Base-by-base conservation (phyloP, 2,888 invertebrate species). In the Idaea dimidiata region DNA sequence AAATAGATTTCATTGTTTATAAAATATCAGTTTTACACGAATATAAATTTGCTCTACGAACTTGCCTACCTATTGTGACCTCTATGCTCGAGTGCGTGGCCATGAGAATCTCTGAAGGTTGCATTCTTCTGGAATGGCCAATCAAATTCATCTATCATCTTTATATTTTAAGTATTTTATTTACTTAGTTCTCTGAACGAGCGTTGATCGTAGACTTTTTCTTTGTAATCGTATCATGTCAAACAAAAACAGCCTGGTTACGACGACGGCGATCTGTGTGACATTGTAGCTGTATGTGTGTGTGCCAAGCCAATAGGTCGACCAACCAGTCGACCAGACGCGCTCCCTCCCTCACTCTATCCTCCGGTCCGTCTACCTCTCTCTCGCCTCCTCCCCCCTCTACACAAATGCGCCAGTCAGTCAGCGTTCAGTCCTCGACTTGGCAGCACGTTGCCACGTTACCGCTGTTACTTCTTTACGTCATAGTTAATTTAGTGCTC, bases 321-420 rank as follows among this genome's bases (percentile, higher is more conserved):
- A 83, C 90, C 91, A 90, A 91, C 91, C 89, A 91, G 91, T 89
- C 88, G 83, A 79, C 83, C 86, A 90, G 90, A 87, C 88, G 84
- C 84, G 84, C 89, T 87, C 88, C 90, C 90, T 87, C 88, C 87
- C 88, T 82, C 85, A 78, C 80, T 82, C 82, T 81, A 82, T 86
- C 88, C 67, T 65, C 67, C 67, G 64, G 60, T 17, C 53, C 18
- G 33, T 56, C 86, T 84, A 14, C 86, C 83, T 43, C 84, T 86
- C 87, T 84, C 81, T 78, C 85, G 82, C 83, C 77, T 76, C 68
- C 67, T 77, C 74, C 80, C 80, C 72, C 70, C 72, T 73, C 74
- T 78, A 43, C 43, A 74, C 78, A 78, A 81, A 79, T 85, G 86
- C 87, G 86, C 86, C 86, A 86, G 81, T 80, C 86, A 90, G 91